Conservation (phyloP, 2,888 invertebrate species). For the Synergus umbraculus region DNA sequence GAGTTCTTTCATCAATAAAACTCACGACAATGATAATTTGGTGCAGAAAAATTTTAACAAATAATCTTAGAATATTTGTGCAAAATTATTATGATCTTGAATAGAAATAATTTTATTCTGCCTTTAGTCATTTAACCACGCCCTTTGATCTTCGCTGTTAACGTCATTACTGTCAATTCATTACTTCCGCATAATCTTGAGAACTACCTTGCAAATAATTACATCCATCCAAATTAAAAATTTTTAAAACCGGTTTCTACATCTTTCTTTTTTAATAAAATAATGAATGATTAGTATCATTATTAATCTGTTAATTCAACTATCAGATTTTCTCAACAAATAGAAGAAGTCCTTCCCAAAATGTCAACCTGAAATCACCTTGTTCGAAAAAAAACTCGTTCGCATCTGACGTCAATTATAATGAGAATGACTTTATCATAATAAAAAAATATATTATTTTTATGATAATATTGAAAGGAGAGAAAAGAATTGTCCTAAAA, state of each 20-base stretch:
- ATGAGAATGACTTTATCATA: background rate
- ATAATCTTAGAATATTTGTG: background rate
- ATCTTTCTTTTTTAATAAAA: background rate
- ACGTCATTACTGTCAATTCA: slow-evolving; percentile 43
- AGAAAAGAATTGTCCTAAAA: too few relatives aligned
- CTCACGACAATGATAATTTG: background rate
- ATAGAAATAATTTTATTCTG: background rate
- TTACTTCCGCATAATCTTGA: background rate
- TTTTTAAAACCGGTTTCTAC: too few relatives aligned
- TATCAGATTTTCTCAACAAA: background rate
- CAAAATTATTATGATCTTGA: background rate
- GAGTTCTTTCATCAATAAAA: background rate
- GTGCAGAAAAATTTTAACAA: too few relatives aligned
- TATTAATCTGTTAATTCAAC: background rate
- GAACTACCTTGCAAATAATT: background rate
- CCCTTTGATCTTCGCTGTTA: background rate
- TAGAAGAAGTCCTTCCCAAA: background rate
- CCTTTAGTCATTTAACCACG: background rate
- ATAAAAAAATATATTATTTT: background rate
- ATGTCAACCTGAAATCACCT: background rate
- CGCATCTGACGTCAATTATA: slow-evolving; percentile 1
- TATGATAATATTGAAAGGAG: too few relatives aligned
- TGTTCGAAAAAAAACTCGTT: background rate
- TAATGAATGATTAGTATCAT: background rate
- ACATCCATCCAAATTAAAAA: background rate